phyloP scores from a whole-genome alignment of 1,140 invertebrate genomes.

The Dendrolimus punctatus region DNA sequence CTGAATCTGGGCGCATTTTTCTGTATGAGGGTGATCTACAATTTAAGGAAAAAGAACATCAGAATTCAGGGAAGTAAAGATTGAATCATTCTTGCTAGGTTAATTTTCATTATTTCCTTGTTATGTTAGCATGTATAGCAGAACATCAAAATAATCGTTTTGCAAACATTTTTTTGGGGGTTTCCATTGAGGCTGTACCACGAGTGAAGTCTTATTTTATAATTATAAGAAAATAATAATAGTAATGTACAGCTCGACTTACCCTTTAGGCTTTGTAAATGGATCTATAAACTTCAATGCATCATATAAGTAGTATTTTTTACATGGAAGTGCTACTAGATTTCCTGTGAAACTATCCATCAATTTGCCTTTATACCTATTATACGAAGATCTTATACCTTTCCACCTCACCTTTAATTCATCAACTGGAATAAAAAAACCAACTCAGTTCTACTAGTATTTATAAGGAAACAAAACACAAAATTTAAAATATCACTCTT shows the following conservation, averaged over 20 bases:
- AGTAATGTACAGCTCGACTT: constrained; percentile 5
- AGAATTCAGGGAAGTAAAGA: too few relatives aligned
- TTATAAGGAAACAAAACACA: not conserved
- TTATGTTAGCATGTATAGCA: too few relatives aligned
- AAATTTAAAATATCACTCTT: constrained; percentile 1
- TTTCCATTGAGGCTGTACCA: too few relatives aligned
- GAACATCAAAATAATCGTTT: too few relatives aligned
- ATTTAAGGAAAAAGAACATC: too few relatives aligned
- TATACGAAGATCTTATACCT: constrained; percentile 28
- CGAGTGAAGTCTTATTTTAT: too few relatives aligned
- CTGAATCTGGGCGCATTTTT: constrained; percentile 2
- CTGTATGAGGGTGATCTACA: not conserved
- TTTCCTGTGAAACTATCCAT: constrained; percentile 1
- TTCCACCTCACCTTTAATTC: constrained; percentile 31
- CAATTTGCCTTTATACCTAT: constrained; percentile 26
- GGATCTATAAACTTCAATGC: constrained; percentile 26
- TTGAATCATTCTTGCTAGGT: too few relatives aligned
- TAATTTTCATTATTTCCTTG: too few relatives aligned
- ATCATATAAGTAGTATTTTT: constrained; percentile 29
- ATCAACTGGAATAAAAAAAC: constrained; percentile 23
- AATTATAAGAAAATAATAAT: not conserved
- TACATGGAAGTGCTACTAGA: constrained; percentile 1
- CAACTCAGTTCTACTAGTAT: constrained; percentile 3
- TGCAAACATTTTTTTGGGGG: too few relatives aligned
- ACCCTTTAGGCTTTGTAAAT: constrained; percentile 18